Percentiles rank a stretch among this genome's conserved stretches.
phyloP scores from a whole-genome alignment of 2,888 invertebrate genomes.

The Euzophera pinguis region DNA sequence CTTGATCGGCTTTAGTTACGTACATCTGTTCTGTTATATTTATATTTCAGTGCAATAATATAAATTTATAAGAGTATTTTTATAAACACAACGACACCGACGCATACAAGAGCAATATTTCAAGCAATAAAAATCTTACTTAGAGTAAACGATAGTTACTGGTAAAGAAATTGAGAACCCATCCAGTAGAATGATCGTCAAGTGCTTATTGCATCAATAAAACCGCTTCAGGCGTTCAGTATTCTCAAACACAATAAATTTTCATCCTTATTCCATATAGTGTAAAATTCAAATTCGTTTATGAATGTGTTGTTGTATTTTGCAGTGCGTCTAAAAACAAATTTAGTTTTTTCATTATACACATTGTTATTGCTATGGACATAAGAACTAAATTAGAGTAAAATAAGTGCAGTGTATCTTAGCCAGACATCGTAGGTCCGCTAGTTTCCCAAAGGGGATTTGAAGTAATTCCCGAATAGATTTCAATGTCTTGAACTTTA shows the following conservation, averaged over 20 bases:
- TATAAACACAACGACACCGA: too few relatives aligned
- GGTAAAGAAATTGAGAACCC: conserved; percentile 3
- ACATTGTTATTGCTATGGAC: background rate
- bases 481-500: conserved; percentile 22
- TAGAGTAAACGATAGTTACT: background rate
- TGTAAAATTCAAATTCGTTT: background rate
- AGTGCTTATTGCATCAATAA: conserved; percentile 68
- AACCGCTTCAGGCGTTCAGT: conserved; percentile 53
- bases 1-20: too few relatives aligned
- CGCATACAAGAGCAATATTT: background rate
- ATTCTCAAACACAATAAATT: background rate
- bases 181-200: conserved; percentile 31
- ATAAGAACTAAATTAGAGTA: background rate
- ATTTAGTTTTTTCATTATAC: background rate
- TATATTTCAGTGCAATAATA: too few relatives aligned
- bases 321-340: background rate
- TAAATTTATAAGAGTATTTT: too few relatives aligned
- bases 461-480: conserved; percentile 22
- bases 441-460: conserved; percentile 15
- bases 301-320: background rate
- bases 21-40: too few relatives aligned
- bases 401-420: background rate
- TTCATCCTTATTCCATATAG: background rate
- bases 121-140: background rate
- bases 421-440: conserved; percentile 3